A percentile compares a stretch with the other conserved stretches of the same genome.
phyloP scores from a whole-genome alignment of 2,797 vertebrate species.

The Eulemur mongoz region DNA sequence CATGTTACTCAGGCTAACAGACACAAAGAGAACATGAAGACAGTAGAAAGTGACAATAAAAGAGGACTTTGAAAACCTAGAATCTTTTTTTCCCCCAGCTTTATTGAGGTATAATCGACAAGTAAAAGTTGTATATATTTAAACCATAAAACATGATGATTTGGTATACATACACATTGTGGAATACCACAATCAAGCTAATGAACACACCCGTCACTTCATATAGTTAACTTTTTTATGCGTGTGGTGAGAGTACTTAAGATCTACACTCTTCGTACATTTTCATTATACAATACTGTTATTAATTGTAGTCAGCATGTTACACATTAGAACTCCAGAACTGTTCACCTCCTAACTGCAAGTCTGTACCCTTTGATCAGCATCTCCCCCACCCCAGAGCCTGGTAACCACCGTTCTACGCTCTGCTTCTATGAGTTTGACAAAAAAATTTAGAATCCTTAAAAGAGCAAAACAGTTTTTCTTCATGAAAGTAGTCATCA shows the following conservation, averaged over 20 bases:
- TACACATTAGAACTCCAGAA: neutral
- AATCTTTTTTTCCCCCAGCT: neutral
- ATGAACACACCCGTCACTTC: neutral
- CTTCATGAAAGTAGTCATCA: neutral
- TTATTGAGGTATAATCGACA: neutral
- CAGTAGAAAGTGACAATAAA: neutral
- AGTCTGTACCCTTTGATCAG: neutral
- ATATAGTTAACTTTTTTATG: neutral
- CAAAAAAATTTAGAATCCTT: neutral
- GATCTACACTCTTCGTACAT: neutral
- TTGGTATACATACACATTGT: neutral
- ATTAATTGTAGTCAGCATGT: neutral
- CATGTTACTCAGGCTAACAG: too few relatives aligned
- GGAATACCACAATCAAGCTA: neutral
- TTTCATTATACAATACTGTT: rapidly evolving
- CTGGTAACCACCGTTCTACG: neutral
- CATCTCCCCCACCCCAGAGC: neutral
- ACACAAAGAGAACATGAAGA: neutral
- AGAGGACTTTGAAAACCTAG: neutral
- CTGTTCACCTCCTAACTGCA: neutral
- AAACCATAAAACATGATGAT: neutral
- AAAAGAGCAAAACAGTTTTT: neutral
- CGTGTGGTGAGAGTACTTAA: neutral
- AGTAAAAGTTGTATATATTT: neutral
- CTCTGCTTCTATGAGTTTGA: neutral